phyloP scores from a whole-genome alignment of 2,888 invertebrate genomes.

The Eupithecia pulchellata region DNA sequence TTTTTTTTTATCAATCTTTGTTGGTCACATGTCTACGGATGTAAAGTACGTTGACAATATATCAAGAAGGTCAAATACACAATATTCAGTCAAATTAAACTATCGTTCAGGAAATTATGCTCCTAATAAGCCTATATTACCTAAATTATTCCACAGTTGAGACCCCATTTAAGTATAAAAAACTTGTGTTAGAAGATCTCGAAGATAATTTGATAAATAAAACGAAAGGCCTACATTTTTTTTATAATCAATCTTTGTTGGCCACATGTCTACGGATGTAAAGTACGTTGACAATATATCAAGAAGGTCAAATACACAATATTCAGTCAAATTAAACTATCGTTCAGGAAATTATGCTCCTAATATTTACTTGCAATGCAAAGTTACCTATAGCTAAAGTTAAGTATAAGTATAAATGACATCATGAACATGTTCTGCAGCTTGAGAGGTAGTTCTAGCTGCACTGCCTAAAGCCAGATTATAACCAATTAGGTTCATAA shows the following conservation, averaged over 20 bases:
- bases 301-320: too few relatives aligned
- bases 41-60: neutral
- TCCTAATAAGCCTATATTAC: too few relatives aligned
- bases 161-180: too few relatives aligned
- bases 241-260: neutral
- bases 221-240: neutral
- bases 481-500: slow-evolving; percentile 32
- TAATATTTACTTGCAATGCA: neutral
- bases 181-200: too few relatives aligned
- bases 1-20: neutral
- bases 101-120: neutral
- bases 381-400: neutral
- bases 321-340: neutral
- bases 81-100: neutral
- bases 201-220: neutral
- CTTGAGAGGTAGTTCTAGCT: slow-evolving; percentile 8
- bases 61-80: too few relatives aligned
- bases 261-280: neutral
- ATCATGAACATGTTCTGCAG: slow-evolving; percentile 8
- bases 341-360: neutral
- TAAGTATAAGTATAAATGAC: neutral
- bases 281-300: neutral
- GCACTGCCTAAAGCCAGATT: slow-evolving; percentile 14
- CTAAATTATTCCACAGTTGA: too few relatives aligned
- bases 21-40: neutral